Percentiles rank a stretch among this genome's conserved stretches.
phyloP scores from a whole-genome alignment of 2,888 invertebrate genomes.

The Nomada flava region DNA sequence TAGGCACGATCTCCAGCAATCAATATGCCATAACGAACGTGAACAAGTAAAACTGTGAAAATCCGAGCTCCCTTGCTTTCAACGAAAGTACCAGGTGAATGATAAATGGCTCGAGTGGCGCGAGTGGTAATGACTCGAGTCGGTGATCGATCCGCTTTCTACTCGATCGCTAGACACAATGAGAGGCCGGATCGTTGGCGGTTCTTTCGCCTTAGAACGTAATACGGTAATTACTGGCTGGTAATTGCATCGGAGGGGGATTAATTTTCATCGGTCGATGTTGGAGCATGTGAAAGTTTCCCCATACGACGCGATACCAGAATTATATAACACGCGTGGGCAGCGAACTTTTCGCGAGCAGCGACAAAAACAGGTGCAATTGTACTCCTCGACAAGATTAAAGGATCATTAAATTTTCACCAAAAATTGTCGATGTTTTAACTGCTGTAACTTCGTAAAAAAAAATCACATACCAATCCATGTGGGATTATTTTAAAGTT shows the following conservation, averaged over 20 bases:
- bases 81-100: constrained; percentile 10
- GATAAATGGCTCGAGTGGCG: neutral
- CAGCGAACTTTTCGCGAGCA: constrained; percentile 29
- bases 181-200: constrained; percentile 1
- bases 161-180: constrained; percentile 3
- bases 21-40: neutral
- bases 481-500: too few species aligned
- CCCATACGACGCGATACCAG: neutral
- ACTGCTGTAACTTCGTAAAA: too few species aligned
- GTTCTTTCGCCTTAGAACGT: constrained; percentile 26
- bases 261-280: constrained; percentile 48
- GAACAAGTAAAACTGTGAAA: neutral
- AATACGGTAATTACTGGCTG: constrained; percentile 32
- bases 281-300: constrained; percentile 26
- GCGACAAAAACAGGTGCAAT: constrained; percentile 36
- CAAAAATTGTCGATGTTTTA: too few species aligned
- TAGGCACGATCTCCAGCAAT: neutral
- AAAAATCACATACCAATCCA: too few species aligned
- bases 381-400: too few species aligned
- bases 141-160: constrained; percentile 31
- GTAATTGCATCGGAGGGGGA: constrained; percentile 35
- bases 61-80: neutral
- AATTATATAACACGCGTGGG: constrained; percentile 35
- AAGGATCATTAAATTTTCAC: too few species aligned
- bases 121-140: neutral